phyloP scores from a whole-genome alignment of 1,140 invertebrate genomes.

The Hormaphis cornu region DNA sequence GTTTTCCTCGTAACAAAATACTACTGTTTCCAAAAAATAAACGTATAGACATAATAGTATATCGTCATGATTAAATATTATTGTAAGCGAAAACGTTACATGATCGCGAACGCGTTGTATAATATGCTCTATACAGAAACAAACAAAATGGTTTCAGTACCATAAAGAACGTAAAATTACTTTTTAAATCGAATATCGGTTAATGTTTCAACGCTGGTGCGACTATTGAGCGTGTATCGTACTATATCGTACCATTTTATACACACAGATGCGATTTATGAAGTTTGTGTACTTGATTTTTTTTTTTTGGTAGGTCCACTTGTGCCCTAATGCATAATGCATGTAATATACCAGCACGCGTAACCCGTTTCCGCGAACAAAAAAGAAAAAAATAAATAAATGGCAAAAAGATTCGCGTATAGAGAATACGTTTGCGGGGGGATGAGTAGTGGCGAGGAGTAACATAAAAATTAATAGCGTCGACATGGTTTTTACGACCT shows the following conservation, averaged over 20 bases:
- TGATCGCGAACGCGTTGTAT: no score
- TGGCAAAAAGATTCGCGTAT: conserved; percentile 24
- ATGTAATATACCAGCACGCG: conserved; percentile 28
- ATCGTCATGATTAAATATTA: no score
- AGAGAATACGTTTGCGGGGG: neutral
- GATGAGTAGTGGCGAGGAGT: neutral
- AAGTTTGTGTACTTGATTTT: conserved; percentile 7
- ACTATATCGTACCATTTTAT: neutral
- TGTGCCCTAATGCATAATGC: conserved; percentile 31
- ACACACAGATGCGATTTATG: neutral
- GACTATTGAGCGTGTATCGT: neutral
- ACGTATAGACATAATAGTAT: no score
- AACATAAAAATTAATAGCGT: conserved; percentile 32
- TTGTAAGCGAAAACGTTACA: no score
- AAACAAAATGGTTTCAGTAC: no score
- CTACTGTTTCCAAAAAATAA: no score
- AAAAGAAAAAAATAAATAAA: conserved; percentile 21
- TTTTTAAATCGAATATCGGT: neutral
- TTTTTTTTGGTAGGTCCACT: conserved; percentile 22
- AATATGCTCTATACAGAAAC: no score
- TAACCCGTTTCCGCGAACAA: conserved; percentile 32
- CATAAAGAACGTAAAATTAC: no score
- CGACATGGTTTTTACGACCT: conserved; percentile 31
- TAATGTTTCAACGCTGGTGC: neutral
- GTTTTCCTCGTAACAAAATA: no score